Base-by-base conservation (phyloP, 2,888 invertebrate species). In the Netelia melanura region DNA sequence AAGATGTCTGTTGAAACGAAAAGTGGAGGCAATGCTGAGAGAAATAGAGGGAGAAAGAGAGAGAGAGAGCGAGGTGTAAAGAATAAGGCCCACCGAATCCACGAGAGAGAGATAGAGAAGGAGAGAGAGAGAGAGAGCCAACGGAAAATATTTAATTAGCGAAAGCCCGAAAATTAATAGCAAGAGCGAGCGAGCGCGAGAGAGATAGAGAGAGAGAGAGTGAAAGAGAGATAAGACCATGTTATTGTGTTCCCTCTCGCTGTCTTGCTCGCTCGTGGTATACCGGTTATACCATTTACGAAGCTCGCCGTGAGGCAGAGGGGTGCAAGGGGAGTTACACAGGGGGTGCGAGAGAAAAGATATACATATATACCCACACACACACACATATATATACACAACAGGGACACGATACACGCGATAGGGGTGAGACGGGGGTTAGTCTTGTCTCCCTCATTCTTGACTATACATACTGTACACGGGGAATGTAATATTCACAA, bases 401-500 rank as follows among this genome's bases (percentile, higher is more conserved):
- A 72, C 23, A 44, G 52, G 68, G 62, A 67, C 30, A 78, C 71
- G 78, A 79, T 84, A 81, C 84, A 79, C 76, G 65, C 64, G 74
- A 75, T 52, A 78, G 79, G 77, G 79, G 65, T 30, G 83, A 75
- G 82, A 68, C 72, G 38, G 72, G 17, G 21, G 72, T 58, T 52
- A 48, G 67, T 30, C 68, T 80, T 65, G 71, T 79, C 78, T 65
- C 81, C 79, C 72, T 81, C 82, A 83, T 65, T 83, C 79, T 85
- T 87, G 87, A 84, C 88, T 91, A 89, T 90, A 90, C 81, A 74
- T 64, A 65, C 38, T 75, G 61, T 91, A 90, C 89, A 90, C 90
- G 86, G 91, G 91, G 91, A 93, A 93, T 93, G 93, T 93, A 93
- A 93, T 93, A 93, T 93, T 93, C 92, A 91, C 92, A 92, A 92